Conservation (phyloP, 2,888 invertebrate species). For the Glomeris marginata region DNA sequence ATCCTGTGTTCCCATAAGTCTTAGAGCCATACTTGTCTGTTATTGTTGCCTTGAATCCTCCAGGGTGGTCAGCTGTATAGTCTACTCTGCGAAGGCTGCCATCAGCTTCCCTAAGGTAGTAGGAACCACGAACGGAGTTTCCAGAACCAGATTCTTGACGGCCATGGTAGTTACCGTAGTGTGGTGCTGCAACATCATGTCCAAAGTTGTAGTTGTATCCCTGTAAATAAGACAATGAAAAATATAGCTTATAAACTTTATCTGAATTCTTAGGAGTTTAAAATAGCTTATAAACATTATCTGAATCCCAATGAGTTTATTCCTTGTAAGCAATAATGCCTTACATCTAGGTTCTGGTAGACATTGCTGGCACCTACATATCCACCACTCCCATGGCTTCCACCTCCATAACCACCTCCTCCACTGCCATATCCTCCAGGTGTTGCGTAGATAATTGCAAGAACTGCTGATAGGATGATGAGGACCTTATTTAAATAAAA, state of each 20-base stretch:
- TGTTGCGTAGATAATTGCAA: no score
- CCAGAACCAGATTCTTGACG: not conserved
- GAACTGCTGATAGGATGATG: no score
- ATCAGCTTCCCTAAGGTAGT: slow-evolving; percentile 1
- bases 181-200: not conserved
- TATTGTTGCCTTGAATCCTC: slow-evolving; percentile 1
- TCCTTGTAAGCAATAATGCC: no score
- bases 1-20: slow-evolving; percentile 3
- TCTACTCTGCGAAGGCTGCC: not conserved
- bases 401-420: no score
- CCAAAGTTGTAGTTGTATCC: slow-evolving; percentile 4
- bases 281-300: no score
- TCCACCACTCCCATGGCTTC: no score
- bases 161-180: slow-evolving; percentile 3
- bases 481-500: no score
- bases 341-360: no score
- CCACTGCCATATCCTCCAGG: no score
- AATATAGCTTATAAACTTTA: not conserved
- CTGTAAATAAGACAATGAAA: not conserved
- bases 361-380: no score
- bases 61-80: not conserved
- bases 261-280: no score
- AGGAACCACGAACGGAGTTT: not conserved
- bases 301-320: no score
- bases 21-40: not conserved